Conservation (phyloP, 92 coral and sea anemone species). For the Paragorgia papillata region DNA sequence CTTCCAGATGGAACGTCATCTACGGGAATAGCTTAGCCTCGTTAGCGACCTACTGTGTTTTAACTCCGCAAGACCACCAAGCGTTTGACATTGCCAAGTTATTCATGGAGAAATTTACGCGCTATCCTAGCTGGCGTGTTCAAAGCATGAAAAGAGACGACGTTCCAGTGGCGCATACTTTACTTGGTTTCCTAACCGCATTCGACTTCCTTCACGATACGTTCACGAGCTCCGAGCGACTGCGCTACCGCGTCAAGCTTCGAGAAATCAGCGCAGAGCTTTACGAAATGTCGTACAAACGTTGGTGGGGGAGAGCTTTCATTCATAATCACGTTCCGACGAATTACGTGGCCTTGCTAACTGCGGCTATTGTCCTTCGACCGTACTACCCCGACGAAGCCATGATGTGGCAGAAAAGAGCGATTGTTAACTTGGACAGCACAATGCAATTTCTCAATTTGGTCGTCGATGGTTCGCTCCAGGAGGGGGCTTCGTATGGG, state of each 20-base stretch:
- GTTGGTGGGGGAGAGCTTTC: constrained; percentile 78
- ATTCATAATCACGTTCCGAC: constrained; percentile 95
- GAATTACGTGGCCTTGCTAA: constrained; percentile 79
- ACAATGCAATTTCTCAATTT: constrained; percentile 66
- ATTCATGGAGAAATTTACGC: constrained; percentile 67
- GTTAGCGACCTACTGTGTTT: constrained; percentile 74
- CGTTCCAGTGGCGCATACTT: constrained; percentile 86
- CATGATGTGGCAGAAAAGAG: constrained; percentile 61
- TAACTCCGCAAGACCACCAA: constrained; percentile 59
- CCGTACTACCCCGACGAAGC: constrained; percentile 60
- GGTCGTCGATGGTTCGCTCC: constrained; percentile 86
- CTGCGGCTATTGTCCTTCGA: constrained; percentile 70
- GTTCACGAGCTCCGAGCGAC: constrained; percentile 63
- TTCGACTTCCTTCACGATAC: constrained; percentile 70
- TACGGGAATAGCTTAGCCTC: constrained; percentile 75
- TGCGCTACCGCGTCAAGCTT: constrained; percentile 62
- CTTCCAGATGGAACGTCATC: constrained; percentile 83
- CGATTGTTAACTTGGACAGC: constrained; percentile 70
- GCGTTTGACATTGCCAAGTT: constrained; percentile 65
- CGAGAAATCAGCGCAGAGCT: constrained; percentile 59
- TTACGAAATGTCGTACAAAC: constrained; percentile 48
- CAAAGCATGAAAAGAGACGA: constrained; percentile 74
- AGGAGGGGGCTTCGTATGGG: constrained; percentile 93
- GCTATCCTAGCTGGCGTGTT: constrained; percentile 82
- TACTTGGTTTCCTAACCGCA: constrained; percentile 88